Evolutionary conservation across 2,113 vertebrate genomes (phyloP).

Genomic region (Mus spicilegus): DNA sequence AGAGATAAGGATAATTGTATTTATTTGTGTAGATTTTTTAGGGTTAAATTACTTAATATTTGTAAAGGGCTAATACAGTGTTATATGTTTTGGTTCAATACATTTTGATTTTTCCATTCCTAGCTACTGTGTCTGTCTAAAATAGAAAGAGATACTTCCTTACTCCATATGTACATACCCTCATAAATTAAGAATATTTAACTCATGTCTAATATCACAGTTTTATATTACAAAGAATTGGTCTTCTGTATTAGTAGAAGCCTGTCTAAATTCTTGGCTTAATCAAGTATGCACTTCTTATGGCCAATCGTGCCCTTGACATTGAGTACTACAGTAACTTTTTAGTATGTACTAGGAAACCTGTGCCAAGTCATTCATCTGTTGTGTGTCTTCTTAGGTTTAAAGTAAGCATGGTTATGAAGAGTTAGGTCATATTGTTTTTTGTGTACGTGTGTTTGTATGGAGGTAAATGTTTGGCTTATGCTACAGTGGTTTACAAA

Average conservation of each 20-base stretch:
- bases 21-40: background rate
- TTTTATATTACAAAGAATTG: background rate
- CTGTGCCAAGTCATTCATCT: background rate
- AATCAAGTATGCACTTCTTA: background rate
- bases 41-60: conserved; percentile 45
- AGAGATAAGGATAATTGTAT: background rate
- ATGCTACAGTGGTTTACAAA: conserved; percentile 6
- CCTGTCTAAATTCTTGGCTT: background rate
- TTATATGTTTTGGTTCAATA: conserved; percentile 34
- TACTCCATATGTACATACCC: background rate
- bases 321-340: background rate
- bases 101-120: background rate
- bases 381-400: conserved; percentile 19
- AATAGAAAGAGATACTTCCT: background rate
- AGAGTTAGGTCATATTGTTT: background rate
- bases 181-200: conserved; percentile 27
- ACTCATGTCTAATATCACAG: conserved; percentile 23
- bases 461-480: background rate
- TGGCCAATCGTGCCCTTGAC: background rate
- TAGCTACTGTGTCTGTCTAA: background rate
- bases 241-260: background rate
- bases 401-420: conserved; percentile 6
- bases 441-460: background rate
- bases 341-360: background rate
- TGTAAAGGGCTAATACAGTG: background rate